phyloP scores from a whole-genome alignment of 2,113 vertebrate species.

The Atherinomorus stipes region DNA sequence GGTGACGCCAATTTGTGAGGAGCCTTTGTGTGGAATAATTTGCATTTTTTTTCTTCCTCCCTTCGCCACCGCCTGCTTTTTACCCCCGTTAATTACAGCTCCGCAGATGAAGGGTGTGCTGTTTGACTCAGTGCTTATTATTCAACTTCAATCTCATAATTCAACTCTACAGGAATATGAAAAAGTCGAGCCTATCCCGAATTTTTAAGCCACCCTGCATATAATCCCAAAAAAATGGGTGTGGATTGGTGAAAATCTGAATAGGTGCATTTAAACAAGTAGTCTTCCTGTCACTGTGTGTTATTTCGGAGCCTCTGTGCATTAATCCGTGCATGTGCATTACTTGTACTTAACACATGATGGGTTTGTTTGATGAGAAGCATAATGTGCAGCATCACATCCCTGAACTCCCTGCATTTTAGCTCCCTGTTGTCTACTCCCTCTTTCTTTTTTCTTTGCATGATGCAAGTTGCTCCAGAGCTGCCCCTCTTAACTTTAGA shows the following conservation, averaged over 20 bases:
- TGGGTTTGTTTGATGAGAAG: slow-evolving; percentile 33
- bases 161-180: slow-evolving; percentile 92
- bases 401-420: not conserved
- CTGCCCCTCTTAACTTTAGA: slow-evolving; percentile 28
- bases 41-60: slow-evolving; percentile 89
- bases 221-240: slow-evolving; percentile 90
- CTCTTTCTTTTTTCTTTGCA: not conserved
- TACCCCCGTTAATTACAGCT: slow-evolving; percentile 99
- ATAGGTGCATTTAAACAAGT: slow-evolving; percentile 84
- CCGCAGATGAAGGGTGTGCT: slow-evolving; percentile 96
- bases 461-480: not conserved
- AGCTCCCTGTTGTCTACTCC: slow-evolving; percentile 11
- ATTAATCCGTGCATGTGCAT: slow-evolving; percentile 25
- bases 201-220: slow-evolving; percentile 94
- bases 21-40: slow-evolving; percentile 99
- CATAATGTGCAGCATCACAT: slow-evolving; percentile 12
- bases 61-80: slow-evolving; percentile 89
- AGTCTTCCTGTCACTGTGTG: slow-evolving; percentile 83
- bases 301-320: slow-evolving; percentile 42
- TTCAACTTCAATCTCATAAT: slow-evolving; percentile 99
- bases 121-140: slow-evolving; percentile 99
- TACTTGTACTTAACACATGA: slow-evolving; percentile 11
- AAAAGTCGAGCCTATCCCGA: slow-evolving; percentile 86
- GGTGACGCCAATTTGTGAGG: slow-evolving; percentile 99
- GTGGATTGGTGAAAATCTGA: slow-evolving; percentile 88